Evolutionary conservation across 2,797 vertebrate genomes (phyloP), one percentile per base, ranked within the genome.

Genomic region (Chaetophractus vellerosus): DNA sequence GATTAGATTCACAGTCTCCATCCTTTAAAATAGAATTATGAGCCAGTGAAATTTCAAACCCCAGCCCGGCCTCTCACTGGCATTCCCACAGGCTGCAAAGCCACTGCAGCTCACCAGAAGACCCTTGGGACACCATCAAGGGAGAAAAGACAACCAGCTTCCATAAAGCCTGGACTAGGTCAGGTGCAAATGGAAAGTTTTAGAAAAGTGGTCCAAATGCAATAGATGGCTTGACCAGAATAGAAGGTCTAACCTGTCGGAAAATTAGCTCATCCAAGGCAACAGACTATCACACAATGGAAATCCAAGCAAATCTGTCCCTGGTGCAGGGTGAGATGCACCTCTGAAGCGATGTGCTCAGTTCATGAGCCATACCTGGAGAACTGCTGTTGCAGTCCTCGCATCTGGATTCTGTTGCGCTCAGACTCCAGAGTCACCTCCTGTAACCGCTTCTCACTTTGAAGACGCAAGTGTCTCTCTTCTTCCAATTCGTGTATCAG

Each of bases 401-500:
- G 98, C 99, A 99, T 99, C 98, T 99, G 99, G 95, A 98, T 98
- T 85, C 98, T 98, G 97, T 98, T 99, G 57, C 98, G 98, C 97
- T 99, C 99, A 0, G 99, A 99, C 98, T 99, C 99, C 97, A 99
- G 98, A 0, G 99, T 99, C 97, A 99, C 99, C 97, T 99, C 99
- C 97, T 97, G 98, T 75, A 99, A 98, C 86, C 98, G 98, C 96
- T 99, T 99, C 96, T 99, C 99, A 84, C 99, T 99, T 98, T 99
- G 99, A 97, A 99, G 98, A 98, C 99, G 98, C 97, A 99, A 98
- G 97, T 98, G 99, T 98, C 99, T 98, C 97, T 99, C 99, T 98
- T 99, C 99, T 98, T 99, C 99, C 99, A 99, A 97, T 98, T 99
- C 99, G 97, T 99, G 99, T 98, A 99, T 99, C 99, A 99, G 98